Base-by-base conservation (phyloP, 2,888 invertebrate species). In the Tachina fera region DNA sequence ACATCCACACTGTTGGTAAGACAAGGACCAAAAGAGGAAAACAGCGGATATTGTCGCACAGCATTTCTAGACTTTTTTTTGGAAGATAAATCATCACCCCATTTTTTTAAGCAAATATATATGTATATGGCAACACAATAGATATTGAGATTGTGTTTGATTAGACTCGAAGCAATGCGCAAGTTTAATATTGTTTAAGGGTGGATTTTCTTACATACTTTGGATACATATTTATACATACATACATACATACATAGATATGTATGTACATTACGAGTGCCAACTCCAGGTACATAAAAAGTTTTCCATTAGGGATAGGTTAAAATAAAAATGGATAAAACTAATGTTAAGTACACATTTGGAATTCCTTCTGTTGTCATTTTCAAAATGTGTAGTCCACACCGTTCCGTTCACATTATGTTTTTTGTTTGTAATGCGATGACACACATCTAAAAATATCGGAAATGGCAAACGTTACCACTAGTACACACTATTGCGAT, bases 1-100 rank as follows among this genome's bases (percentile, higher is more conserved):
- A 56, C 53, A 56, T 63, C 13, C 39, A 43, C 51, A 4, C 14
- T 19, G 14, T 78, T 13, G 11, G 80, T 60, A 31, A 71, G 75
- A 75, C 65, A 84, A 75, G 79, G 84, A 79, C 71, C 16, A 56
- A 41, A 19, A 39, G 11, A 60, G 19, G 65, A 67, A 61, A 43
- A 19, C 65, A 51, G 22, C 4, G 22, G n/a, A 60, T 61, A 61
- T 70, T 22, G 41, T 10, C 11, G 14, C 60, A 67, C 77, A 77
- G 83, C 77, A 83, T 77, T 72, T 16, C 14, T 39, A 41, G 1
- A 19, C 9, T 53, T 16, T 63, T 39, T 47, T 19, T 65, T 67
- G 3, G 43, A 13, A 22, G 22, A 16, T 14, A 49, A 11, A 39
- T 45, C 11, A 22, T 31, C 58, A 72, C 76, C 82, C 82, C 47